Base-by-base conservation (phyloP, 2,797 vertebrate genomes). In the Acanthis flammea region DNA sequence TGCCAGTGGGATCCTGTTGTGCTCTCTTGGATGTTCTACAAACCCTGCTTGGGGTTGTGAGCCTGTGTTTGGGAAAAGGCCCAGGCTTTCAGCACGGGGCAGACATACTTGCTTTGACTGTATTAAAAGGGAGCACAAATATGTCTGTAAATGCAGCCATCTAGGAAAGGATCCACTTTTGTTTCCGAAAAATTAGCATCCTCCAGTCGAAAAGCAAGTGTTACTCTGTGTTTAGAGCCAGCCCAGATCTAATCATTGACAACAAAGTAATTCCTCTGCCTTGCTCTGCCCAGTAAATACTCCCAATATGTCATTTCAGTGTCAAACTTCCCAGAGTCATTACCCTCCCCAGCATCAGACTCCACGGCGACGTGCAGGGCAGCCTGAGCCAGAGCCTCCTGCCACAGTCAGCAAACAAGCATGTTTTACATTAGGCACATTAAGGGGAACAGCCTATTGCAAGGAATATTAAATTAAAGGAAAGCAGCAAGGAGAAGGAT, bases 321-420 rank as follows among this genome's bases (percentile, higher is more conserved):
- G 93, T 96, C 79, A 88, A 75, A 83, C 79, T 77, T 92, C 70
- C 90, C 76, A 35, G 76, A 91, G 70, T 51, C 81, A 70, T 94
- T 74, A 47, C 86, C 86, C 84, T 92, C 33, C 75, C 78, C 82
- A 93, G 68, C 78, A 88, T 80, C 85, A 94, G 94, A 97, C 94
- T 94, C 35, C 62, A 35, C 3, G 89, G 95, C 88, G 90, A 96
- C 93, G 22, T 84, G 91, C 94, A 60, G 94, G 82, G 81, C 12
- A 95, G 95, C 76, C 78, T 2, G 73, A 96, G 94, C 92, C 96
- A 97, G 89, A 92, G 84, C 10, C 81, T 94, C 65, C 78, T 94
- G 84, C 89, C 92, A 82, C 93, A 95, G 92, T 77, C 91, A 96
- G 94, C 75, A 93, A 94, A 95, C 2, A 8, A 93, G 68, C 19